phyloP scores from a whole-genome alignment of 92 coral and sea anemone genomes.

The Actinostola sp. region DNA sequence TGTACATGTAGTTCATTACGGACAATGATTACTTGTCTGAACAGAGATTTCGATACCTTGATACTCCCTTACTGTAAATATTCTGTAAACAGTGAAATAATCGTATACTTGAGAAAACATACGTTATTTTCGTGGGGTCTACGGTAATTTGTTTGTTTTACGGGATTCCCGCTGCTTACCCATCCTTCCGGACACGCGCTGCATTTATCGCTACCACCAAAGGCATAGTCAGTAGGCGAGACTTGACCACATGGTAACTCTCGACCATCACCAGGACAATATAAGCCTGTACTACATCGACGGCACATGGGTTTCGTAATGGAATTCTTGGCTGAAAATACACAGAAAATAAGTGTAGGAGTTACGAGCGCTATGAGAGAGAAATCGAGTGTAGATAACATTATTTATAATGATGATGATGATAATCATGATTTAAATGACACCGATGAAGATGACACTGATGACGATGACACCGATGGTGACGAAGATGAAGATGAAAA shows the following conservation, averaged over 20 bases:
- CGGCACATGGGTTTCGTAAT: slow-evolving; percentile 87
- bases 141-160: no score
- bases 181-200: slow-evolving; percentile 88
- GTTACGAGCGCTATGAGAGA: background rate
- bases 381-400: no score
- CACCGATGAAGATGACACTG: background rate
- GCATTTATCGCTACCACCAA: slow-evolving; percentile 78
- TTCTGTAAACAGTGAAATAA: no score
- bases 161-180: slow-evolving; percentile 55
- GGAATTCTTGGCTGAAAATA: slow-evolving; percentile 63
- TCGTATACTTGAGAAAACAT: no score
- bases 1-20: no score
- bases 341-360: background rate
- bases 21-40: no score
- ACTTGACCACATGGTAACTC: slow-evolving; percentile 78
- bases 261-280: slow-evolving; percentile 91
- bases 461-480: no score
- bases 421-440: background rate
- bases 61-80: no score
- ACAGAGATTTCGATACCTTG: no score
- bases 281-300: slow-evolving; percentile 80
- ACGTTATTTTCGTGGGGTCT: no score
- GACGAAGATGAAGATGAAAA: background rate
- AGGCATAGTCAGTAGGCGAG: slow-evolving; percentile 85
- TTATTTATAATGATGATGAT: no score